These are phyloP conservation scores for Oreochromis grahami DNA, from an alignment of 2,797 vertebrate species.

Conservation along the genomic window DNA sequence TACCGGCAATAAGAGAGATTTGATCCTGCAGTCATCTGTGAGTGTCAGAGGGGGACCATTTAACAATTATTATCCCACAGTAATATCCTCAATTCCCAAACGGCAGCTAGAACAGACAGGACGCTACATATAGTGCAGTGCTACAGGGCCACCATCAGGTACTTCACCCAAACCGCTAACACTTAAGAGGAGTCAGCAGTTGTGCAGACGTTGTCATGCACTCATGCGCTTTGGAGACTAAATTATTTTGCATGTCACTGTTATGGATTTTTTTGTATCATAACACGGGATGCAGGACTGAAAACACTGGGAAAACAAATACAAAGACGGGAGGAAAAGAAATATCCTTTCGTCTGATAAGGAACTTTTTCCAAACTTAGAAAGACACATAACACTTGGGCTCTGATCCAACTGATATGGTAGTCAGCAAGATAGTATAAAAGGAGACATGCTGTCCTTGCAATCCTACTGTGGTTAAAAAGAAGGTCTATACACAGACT, in stretches of 20 bases:
- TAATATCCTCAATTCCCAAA: constrained; percentile 26
- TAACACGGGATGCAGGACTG: constrained; percentile 27
- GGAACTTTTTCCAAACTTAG: background rate
- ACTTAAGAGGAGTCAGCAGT: constrained; percentile 25
- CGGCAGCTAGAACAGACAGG: constrained; percentile 60
- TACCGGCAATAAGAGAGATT: constrained; percentile 2
- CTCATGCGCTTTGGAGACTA: constrained; percentile 9
- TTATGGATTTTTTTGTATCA: constrained; percentile 12
- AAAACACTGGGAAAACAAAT: constrained; percentile 3
- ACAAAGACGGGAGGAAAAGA: background rate
- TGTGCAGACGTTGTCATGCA: constrained; percentile 25
- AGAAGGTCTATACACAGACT: background rate
- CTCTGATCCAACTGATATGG: background rate
- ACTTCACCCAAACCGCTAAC: constrained; percentile 5
- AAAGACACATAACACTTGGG: background rate
- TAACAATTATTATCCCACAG: constrained; percentile 8
- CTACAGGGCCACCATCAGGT: background rate
- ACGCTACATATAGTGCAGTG: constrained; percentile 5
- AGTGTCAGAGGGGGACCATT: constrained; percentile 5
- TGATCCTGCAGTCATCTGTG: constrained; percentile 16
- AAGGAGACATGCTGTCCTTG: background rate
- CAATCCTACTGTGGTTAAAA: background rate
- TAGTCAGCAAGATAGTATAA: background rate
- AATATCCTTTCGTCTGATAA: background rate
- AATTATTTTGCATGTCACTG: background rate